Base-by-base conservation (phyloP, 2,888 invertebrate genomes). In the Scrobipalpa costella region DNA sequence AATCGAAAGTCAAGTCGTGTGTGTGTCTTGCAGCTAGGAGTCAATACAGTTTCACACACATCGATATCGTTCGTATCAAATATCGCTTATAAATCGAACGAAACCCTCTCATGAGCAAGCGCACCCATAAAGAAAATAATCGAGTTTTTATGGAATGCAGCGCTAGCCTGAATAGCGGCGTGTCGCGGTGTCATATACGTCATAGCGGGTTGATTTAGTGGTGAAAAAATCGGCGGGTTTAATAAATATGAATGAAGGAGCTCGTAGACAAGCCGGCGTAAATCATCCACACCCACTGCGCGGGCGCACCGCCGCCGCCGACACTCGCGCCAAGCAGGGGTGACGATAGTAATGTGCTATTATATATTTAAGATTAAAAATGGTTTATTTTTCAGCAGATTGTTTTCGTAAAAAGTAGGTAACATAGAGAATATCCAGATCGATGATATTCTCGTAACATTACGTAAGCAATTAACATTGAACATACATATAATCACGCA, bases 241-340 rank as follows among this genome's bases (percentile, higher is more conserved):
- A 84, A 86, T 88, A 88, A 86, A 88, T 88, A 88, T 87, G 86
- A 87, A 86, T 87, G 85, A 85, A 79, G 78, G 77, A 72, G 75
- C 70, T 67, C 74, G 76, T 73, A 75, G 77, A 79, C 76, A 76
- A 72, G 77, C 64, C 70, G 74, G 72, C 68, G 84, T 86, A 87
- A 86, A 87, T 89, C 86, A 86, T 79, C 71, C 81, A 85, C 87
- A 85, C 89, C 88, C 89, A 88, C 89, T 81, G 86, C 76, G 86
- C 77, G 69, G 61, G 75, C 81, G 77, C 79, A 69, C 62, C 52
- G 63, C 63, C 59, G 19, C 50, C 50, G 50, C 52, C 19, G 7
- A 55, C 55, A 55, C 33, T 55, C n/a, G 63, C 57, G 50, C 55
- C 0, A 33, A 8, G 11, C 19, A 63, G 57, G 57, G 59, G 21